Conservation (phyloP, 2,113 vertebrate species). For the human (Homo sapiens) region DNA sequence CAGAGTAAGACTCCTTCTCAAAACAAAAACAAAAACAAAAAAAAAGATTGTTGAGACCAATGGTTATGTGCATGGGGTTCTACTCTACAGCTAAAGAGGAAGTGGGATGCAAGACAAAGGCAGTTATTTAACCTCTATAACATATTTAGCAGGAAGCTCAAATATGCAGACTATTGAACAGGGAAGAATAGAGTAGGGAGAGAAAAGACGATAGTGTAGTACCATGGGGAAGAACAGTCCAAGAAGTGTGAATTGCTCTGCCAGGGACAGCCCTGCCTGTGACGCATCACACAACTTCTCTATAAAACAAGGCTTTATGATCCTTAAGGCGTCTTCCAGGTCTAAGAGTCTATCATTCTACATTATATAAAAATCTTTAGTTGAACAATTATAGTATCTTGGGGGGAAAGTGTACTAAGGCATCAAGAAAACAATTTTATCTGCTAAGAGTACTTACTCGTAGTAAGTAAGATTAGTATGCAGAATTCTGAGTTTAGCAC, state of each 20-base stretch:
- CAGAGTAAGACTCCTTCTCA: neutral
- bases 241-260: neutral
- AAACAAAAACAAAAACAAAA: neutral
- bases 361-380: neutral
- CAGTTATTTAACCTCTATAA: neutral
- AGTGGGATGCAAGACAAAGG: neutral
- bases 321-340: neutral
- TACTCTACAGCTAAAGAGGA: neutral
- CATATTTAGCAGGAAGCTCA: neutral
- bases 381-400: neutral
- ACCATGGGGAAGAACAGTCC: neutral
- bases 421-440: neutral
- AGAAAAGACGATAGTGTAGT: neutral
- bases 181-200: neutral
- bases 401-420: too few species aligned
- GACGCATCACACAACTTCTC: neutral
- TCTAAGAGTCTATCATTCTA: neutral
- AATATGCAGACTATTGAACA: neutral
- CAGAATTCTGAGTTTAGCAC: neutral
- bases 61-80: neutral
- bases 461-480: neutral
- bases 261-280: neutral
- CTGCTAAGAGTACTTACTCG: neutral
- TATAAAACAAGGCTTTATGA: neutral
- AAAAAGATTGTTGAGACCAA: neutral